Evolutionary conservation across 2,888 invertebrate species (phyloP).

Genomic region (Aphelenchoides bicaudatus): DNA sequence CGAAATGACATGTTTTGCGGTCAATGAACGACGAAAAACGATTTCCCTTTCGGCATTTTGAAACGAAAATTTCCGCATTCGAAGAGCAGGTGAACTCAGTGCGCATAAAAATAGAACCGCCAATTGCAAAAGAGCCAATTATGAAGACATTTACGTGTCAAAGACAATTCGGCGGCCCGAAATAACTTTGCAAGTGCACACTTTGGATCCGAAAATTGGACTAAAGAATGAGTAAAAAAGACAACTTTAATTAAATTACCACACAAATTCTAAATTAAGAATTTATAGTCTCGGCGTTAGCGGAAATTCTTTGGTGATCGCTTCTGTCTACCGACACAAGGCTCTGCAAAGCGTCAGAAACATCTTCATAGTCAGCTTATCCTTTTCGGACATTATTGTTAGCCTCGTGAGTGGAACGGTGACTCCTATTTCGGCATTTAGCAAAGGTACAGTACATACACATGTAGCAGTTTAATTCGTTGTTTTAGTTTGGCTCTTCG

Average conservation of each 20-base stretch:
- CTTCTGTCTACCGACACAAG: constrained; percentile 46
- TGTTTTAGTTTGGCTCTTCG: constrained; percentile 77
- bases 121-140: too few relatives aligned
- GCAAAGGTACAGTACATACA: neutral
- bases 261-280: constrained; percentile 34
- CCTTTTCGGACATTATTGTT: constrained; percentile 78
- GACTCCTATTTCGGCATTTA: neutral
- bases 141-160: too few relatives aligned
- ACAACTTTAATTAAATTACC: constrained; percentile 8
- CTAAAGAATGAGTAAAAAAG: neutral
- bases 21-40: too few relatives aligned
- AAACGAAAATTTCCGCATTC: too few relatives aligned
- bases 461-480: neutral
- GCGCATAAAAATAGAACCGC: too few relatives aligned
- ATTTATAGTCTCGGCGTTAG: constrained; percentile 53
- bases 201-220: neutral
- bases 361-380: constrained; percentile 56
- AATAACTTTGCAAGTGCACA: too few relatives aligned
- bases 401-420: constrained; percentile 70
- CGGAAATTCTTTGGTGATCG: constrained; percentile 53
- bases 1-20: too few relatives aligned
- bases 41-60: too few relatives aligned
- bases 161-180: too few relatives aligned
- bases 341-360: constrained; percentile 56
- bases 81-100: too few relatives aligned